These are phyloP conservation scores for Phalacrocorax pelagicus DNA, from an alignment of 2,113 vertebrate species.

Conservation along the genomic window DNA sequence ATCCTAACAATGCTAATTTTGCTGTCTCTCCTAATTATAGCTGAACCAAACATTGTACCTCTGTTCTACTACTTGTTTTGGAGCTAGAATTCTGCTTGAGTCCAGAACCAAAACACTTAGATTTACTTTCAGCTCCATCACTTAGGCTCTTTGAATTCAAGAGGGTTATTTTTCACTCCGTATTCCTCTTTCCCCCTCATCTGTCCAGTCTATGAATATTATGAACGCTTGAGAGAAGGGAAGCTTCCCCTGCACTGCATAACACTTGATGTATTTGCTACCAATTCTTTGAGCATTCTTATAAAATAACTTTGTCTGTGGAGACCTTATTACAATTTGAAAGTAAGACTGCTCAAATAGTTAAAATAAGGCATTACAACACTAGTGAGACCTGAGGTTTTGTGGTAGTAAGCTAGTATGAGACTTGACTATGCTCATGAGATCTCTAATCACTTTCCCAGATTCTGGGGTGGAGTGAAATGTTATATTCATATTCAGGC, in stretches of 20 bases:
- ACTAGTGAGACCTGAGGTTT: background rate
- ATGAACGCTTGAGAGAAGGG: background rate
- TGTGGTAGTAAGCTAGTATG: background rate
- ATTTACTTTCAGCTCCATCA: background rate
- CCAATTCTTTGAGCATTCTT: background rate
- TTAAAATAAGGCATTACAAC: background rate
- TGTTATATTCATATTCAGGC: background rate
- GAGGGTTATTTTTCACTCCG: background rate
- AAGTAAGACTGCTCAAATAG: background rate
- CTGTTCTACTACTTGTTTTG: background rate
- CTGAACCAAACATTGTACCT: background rate
- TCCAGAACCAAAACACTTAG: background rate
- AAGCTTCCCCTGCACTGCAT: background rate
- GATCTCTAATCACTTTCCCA: background rate
- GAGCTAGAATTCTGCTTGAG: background rate
- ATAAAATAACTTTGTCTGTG: background rate
- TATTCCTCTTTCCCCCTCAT: accelerated
- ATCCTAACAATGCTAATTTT: background rate
- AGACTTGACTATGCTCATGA: background rate
- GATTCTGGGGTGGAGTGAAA: background rate
- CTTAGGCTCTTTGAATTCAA: background rate
- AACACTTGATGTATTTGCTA: background rate
- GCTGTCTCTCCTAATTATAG: background rate
- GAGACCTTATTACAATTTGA: background rate
- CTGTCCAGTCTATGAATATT: background rate